Evolutionary conservation across 2,797 vertebrate genomes (phyloP).

Genomic region (Erethizon dorsatum): DNA sequence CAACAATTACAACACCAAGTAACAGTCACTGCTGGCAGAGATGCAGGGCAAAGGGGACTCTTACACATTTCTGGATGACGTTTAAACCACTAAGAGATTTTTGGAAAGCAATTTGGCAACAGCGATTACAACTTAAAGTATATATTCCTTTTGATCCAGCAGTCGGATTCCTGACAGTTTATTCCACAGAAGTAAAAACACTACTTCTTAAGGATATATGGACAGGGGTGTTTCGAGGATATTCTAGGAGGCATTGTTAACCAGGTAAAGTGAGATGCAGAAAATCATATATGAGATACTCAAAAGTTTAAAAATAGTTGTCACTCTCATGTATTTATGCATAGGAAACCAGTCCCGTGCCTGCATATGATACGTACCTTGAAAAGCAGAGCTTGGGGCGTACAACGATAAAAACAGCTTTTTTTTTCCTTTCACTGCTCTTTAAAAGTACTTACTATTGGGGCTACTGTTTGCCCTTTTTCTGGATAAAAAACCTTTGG

Average conservation of each 20-base stretch:
- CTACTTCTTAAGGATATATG: not conserved
- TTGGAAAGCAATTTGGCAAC: slow-evolving; percentile 61
- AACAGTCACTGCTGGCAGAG: slow-evolving; percentile 41
- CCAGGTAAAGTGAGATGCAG: slow-evolving; percentile 1
- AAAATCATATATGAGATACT: slow-evolving; percentile 13
- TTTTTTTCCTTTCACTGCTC: not conserved
- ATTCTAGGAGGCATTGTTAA: not conserved
- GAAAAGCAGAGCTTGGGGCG: not conserved
- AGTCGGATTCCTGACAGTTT: not conserved
- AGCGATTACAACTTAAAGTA: slow-evolving; percentile 29
- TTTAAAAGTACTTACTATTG: not conserved
- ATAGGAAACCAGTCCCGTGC: not conserved
- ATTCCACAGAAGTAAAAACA: slow-evolving; percentile 8
- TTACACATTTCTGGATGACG: slow-evolving; percentile 47
- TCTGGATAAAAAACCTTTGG: not conserved
- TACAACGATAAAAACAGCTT: not conserved
- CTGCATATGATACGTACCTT: not conserved
- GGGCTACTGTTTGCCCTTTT: not conserved
- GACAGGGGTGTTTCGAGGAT: not conserved
- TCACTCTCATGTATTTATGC: not conserved
- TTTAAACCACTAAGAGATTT: slow-evolving; percentile 56
- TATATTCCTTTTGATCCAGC: not conserved
- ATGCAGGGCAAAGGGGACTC: not conserved
- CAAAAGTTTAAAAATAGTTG: not conserved
- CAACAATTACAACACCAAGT: slow-evolving; percentile 20